A percentile compares a stretch with the other conserved stretches of the same genome.
Evolutionary conservation across 2,113 vertebrate genomes (phyloP).

Genomic region (Ia io): DNA sequence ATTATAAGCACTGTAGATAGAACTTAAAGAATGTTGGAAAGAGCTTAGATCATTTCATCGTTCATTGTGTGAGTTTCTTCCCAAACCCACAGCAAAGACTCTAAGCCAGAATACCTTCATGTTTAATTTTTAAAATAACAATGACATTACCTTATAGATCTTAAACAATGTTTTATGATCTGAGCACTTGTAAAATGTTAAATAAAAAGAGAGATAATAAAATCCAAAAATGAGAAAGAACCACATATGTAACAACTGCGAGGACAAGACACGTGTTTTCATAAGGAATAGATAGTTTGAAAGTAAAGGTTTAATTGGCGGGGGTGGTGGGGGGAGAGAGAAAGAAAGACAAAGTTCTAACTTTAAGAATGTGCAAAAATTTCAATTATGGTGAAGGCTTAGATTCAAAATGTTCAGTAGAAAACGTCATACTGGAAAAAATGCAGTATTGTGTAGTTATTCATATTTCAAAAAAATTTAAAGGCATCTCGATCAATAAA

Average conservation of each 20-base stretch:
- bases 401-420: not conserved
- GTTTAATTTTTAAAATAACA: constrained; percentile 6
- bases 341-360: not conserved
- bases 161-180: not conserved
- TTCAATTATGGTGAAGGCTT: not conserved
- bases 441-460: not conserved
- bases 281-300: not conserved
- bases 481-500: constrained; percentile 2
- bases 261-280: not conserved
- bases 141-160: not conserved
- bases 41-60: not conserved
- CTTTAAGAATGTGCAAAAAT: not conserved
- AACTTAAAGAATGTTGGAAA: constrained; percentile 17
- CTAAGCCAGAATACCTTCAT: not conserved
- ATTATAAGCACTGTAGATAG: not conserved
- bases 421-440: not conserved
- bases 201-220: not conserved
- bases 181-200: not conserved
- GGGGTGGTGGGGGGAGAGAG: no score
- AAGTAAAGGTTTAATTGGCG: not conserved
- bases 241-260: not conserved
- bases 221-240: not conserved
- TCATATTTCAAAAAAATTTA: constrained; percentile 25
- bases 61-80: not conserved
- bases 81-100: not conserved